Evolutionary conservation across 1,140 invertebrate genomes (phyloP), one percentile per base, ranked within the genome.

Genomic region (Caenorhabditis inopinata): DNA sequence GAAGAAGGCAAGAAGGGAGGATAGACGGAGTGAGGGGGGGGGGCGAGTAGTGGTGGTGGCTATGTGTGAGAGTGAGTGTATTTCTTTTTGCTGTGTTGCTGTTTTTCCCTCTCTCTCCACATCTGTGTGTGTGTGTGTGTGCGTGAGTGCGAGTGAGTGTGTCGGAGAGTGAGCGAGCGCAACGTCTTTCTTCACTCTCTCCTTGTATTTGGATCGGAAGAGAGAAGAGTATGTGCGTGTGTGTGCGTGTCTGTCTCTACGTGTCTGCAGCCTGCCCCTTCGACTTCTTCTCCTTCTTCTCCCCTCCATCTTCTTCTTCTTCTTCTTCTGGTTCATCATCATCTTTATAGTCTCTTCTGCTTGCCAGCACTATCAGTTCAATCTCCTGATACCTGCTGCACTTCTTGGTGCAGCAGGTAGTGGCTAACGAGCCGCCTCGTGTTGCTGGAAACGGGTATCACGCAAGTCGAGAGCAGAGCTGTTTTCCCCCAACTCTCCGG

Each of bases 181-280:
- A 9, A 14, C 49, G 11, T 51, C 21, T 51, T 14, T 25, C 23
- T 51, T 42, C 38, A 7, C 38, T 68, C 32, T 68, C 58, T 58
- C 32, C 32, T 68, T 62, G 53, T 62, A 62, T 68, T 68, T 14
- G 58, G 58, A 68, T 68, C 58, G 32, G 58, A 27, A 42, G n/a
- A 21, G 25, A 16, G 51, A 23, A 25, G 5, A 29, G 7, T 32
- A 14, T 32, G 7, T 58, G 25, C 5, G 25, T 32, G 7, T 58
- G 25, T 21, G 14, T 21, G 9, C 53, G 3, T 16, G 7, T 0
- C 12, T 4, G 35, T 14, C 38, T 42, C 38, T 5, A 42, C 14
- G 38, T 42, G 38, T 42, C 38, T 42, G 38, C 53, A 27, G 6
- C 53, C 25, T 6, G 25, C 27, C 49, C 27, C 49, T 25, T 25